phyloP scores from a whole-genome alignment of 53 echinoderm and acorn worm species.

The Patiria pectinifera region DNA sequence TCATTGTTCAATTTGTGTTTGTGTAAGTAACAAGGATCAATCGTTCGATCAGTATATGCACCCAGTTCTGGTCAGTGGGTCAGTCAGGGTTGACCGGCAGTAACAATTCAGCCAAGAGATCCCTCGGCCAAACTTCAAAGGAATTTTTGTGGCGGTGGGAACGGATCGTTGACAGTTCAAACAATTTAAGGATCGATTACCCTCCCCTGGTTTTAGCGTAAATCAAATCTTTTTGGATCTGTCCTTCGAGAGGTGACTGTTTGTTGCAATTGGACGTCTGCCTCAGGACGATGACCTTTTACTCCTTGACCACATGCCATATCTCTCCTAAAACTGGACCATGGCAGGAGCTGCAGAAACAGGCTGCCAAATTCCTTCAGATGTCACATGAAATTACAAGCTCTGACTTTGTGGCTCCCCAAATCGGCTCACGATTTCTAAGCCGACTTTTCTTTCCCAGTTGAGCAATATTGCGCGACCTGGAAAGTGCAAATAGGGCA shows the following conservation, averaged over 20 bases:
- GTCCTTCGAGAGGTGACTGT: neutral
- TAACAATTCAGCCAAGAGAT: neutral
- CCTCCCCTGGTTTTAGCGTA: neutral
- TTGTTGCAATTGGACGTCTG: neutral
- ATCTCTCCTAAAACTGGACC: neutral
- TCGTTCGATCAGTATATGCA: neutral
- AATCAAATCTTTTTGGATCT: neutral
- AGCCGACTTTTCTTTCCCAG: neutral
- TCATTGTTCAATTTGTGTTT: neutral
- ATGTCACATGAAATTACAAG: neutral
- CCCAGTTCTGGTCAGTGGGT: neutral
- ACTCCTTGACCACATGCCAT: neutral
- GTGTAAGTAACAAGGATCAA: neutral
- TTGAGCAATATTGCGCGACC: neutral
- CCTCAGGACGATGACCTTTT: neutral
- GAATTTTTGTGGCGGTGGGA: neutral
- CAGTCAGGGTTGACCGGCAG: neutral
- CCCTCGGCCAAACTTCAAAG: neutral
- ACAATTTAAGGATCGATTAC: neutral
- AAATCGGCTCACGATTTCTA: neutral
- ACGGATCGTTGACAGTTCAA: neutral
- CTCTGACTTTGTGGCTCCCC: neutral
- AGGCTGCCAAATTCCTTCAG: slow-evolving; percentile 4
- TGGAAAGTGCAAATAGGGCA: neutral
- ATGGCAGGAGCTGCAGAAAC: neutral